Evolutionary conservation across 2,888 invertebrate species (phyloP).

Genomic region (Neoitamus cyanurus): DNA sequence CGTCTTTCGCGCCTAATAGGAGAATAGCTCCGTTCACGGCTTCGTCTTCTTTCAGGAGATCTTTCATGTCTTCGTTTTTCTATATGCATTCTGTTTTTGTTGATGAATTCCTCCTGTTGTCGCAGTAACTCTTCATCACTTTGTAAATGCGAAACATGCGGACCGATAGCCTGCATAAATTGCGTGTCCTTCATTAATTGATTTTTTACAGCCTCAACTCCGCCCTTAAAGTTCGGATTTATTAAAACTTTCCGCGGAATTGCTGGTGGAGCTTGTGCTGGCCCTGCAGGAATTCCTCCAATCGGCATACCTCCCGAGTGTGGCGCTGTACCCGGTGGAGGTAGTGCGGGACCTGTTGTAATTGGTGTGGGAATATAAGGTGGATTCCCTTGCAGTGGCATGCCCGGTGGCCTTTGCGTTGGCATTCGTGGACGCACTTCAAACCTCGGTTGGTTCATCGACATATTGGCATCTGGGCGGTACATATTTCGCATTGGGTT

Average conservation of each 20-base stretch:
- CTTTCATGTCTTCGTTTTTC: conserved; percentile 65
- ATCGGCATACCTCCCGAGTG: conserved; percentile 53
- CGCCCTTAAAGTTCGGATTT: conserved; percentile 67
- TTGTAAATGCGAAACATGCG: conserved; percentile 58
- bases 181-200: conserved; percentile 66
- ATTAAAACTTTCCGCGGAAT: conserved; percentile 63
- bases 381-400: conserved; percentile 68
- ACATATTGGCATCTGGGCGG: conserved; percentile 54
- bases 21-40: conserved; percentile 65
- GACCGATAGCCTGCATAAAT: conserved; percentile 63
- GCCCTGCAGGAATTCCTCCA: conserved; percentile 58
- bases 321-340: not conserved
- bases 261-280: conserved; percentile 55
- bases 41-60: conserved; percentile 57
- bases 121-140: conserved; percentile 65
- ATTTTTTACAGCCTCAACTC: conserved; percentile 66
- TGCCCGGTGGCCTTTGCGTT: conserved; percentile 64
- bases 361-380: conserved; percentile 3
- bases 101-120: conserved; percentile 67
- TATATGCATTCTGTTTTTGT: conserved; percentile 65
- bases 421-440: conserved; percentile 56
- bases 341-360: conserved; percentile 21
- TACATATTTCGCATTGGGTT: conserved; percentile 55
- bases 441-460: not conserved
- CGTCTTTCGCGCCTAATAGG: conserved; percentile 57